A percentile compares a stretch with the other conserved stretches of the same genome.
Evolutionary conservation across 2,888 invertebrate genomes (phyloP).

Genomic region (Silvanus unidentatus): DNA sequence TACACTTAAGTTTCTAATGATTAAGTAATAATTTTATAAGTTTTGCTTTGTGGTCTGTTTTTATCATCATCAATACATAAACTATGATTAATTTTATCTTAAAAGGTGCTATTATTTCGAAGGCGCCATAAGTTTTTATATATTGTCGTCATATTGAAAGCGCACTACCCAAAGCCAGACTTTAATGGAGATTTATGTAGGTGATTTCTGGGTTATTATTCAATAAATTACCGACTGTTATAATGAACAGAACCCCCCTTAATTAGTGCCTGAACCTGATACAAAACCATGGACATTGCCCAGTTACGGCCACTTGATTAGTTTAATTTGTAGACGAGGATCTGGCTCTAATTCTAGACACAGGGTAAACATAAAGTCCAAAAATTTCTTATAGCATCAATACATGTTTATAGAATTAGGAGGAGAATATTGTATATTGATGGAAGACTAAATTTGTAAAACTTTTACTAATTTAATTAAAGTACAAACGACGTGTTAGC

Average conservation of each 20-base stretch:
- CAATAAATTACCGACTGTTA: constrained; percentile 44
- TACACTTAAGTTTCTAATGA: no score
- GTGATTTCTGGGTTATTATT: constrained; percentile 47
- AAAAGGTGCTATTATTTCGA: constrained; percentile 34
- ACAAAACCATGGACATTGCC: constrained; percentile 38
- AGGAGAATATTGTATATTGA: no score
- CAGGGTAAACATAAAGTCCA: no score
- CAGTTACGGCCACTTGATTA: constrained; percentile 44
- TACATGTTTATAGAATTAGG: no score
- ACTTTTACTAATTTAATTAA: no score
- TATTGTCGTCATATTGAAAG: constrained; percentile 38
- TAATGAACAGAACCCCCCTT: constrained; percentile 42
- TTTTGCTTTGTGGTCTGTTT: no score
- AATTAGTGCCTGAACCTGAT: constrained; percentile 44
- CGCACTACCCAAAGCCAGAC: constrained; percentile 25
- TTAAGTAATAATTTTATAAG: no score
- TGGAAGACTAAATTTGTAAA: no score
- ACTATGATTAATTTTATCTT: constrained; percentile 33
- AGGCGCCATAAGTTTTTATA: constrained; percentile 39
- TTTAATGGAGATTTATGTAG: constrained; percentile 46
- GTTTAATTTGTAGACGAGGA: constrained; percentile 43
- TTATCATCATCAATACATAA: no score
- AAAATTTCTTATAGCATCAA: no score
- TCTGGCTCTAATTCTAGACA: constrained; percentile 30
- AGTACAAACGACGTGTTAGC: no score